Evolutionary conservation across 2,113 vertebrate species (phyloP).

Genomic region (Rhegmatorhina hoffmannsi): DNA sequence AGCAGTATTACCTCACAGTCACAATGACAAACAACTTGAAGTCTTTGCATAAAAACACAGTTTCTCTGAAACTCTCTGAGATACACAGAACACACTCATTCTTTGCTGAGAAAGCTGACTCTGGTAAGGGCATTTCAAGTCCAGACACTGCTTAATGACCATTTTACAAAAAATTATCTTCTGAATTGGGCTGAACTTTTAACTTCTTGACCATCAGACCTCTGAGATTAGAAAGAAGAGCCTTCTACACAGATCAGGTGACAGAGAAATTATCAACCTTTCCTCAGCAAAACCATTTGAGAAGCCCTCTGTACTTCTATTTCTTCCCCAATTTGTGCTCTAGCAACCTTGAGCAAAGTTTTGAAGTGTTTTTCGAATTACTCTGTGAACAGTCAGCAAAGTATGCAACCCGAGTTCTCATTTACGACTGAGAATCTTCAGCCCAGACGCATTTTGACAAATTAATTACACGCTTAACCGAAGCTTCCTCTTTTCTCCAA

Average conservation of each 20-base stretch:
- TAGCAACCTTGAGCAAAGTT: neutral
- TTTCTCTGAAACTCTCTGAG: neutral
- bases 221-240: neutral
- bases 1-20: neutral
- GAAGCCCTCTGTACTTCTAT: neutral
- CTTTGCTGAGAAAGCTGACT: neutral
- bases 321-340: neutral
- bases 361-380: neutral
- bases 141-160: neutral
- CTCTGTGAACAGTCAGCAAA: neutral
- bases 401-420: neutral
- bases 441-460: neutral
- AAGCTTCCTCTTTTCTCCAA: neutral
- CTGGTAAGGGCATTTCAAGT: neutral
- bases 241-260: neutral
- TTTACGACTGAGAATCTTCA: neutral
- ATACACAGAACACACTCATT: neutral
- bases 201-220: neutral
- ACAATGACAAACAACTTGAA: neutral
- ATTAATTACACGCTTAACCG: fast-evolving
- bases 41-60: neutral
- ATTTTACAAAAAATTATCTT: neutral
- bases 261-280: neutral
- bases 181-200: neutral
- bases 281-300: neutral